A percentile compares a stretch with the other conserved stretches of the same genome.
Evolutionary conservation across 2,113 vertebrate genomes (phyloP).

Genomic region (Crotalus tigris): DNA sequence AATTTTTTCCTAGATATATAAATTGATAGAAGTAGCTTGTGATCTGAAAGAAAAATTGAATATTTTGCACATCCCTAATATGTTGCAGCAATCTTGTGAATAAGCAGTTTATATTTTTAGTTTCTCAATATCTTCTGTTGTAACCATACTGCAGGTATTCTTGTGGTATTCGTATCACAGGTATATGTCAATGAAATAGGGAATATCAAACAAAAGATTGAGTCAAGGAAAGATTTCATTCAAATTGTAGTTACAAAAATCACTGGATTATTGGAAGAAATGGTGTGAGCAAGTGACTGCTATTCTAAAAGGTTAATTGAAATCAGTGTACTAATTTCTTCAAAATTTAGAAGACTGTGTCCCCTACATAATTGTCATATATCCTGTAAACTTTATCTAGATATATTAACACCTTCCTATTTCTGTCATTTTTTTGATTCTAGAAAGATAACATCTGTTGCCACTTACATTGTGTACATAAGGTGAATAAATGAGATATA

Average conservation of each 20-base stretch:
- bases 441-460: neutral
- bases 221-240: neutral
- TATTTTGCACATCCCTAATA: neutral
- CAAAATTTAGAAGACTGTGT: neutral
- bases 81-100: neutral
- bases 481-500: neutral
- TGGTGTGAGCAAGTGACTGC: neutral
- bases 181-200: neutral
- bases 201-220: neutral
- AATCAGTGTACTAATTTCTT: neutral
- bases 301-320: neutral
- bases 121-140: neutral
- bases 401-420: neutral
- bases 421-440: neutral
- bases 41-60: neutral
- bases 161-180: neutral
- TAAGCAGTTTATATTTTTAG: neutral
- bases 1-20: neutral
- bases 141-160: too few species aligned
- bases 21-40: neutral
- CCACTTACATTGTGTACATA: neutral
- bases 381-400: neutral
- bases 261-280: neutral
- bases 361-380: neutral
- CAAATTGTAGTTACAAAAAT: neutral